Percentiles rank a stretch among this genome's conserved stretches.
Conservation (phyloP, 2,797 vertebrate genomes). For the Semotilus atromaculatus region DNA sequence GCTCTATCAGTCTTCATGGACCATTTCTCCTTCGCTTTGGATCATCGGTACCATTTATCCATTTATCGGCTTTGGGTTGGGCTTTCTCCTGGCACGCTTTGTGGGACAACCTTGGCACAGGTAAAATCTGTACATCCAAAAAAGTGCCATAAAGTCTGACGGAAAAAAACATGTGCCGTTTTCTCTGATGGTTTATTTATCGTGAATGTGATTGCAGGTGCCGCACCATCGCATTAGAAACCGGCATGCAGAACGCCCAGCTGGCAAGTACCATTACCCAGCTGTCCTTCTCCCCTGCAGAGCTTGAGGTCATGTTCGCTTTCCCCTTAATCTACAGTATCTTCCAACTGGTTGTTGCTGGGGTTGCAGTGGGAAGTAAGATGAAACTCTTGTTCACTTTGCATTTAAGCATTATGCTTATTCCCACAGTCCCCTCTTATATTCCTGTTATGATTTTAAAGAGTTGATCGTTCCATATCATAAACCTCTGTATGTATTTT, state of each 20-base stretch:
- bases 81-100: slow-evolving; percentile 86
- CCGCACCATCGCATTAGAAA: slow-evolving; percentile 94
- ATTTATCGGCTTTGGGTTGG: slow-evolving; percentile 84
- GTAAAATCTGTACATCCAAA: slow-evolving; percentile 68
- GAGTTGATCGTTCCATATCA: not conserved
- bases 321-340: slow-evolving; percentile 97
- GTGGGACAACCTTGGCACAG: slow-evolving; percentile 89
- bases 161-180: not conserved
- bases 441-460: not conserved
- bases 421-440: no score
- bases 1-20: slow-evolving; percentile 93
- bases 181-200: not conserved
- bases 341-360: slow-evolving; percentile 85
- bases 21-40: slow-evolving; percentile 88
- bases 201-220: slow-evolving; percentile 75
- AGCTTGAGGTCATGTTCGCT: slow-evolving; percentile 89
- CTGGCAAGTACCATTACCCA: slow-evolving; percentile 94
- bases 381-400: not conserved
- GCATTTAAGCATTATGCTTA: not conserved
- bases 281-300: slow-evolving; percentile 86
- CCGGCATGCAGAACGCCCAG: slow-evolving; percentile 94
- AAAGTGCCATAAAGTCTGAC: not conserved
- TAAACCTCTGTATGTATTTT: slow-evolving; percentile 1
- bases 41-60: slow-evolving; percentile 92
- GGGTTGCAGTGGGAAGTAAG: slow-evolving; percentile 81